Base-by-base conservation (phyloP, 2,797 vertebrate genomes). In the Schizothorax lantsangensis region DNA sequence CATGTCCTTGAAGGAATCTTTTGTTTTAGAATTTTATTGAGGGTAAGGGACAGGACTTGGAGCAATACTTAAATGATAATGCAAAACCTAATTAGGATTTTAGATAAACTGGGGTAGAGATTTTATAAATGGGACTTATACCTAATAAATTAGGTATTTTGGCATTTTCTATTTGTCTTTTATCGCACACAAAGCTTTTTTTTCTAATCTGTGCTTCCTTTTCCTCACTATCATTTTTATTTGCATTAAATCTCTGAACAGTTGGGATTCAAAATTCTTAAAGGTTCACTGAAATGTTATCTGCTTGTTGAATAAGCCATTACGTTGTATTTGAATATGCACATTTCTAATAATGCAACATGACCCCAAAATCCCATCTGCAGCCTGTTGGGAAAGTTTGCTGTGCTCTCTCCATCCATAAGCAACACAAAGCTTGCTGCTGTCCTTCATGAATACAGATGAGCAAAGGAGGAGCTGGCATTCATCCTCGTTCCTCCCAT, bases 81-180 rank as follows among this genome's bases (percentile, higher is more conserved):
- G 49, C 38, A 36, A 88, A 86, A 77, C 88, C 88, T 91, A 91
- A 91, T 91, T 91, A 89, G 69, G 79, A 88, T 88, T 86, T 62
- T 69, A 82, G 84, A 88, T 88, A 17, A 91, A 87, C 78, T 88
- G 82, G 84, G 88, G 79, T 88, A 87, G 59, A 87, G 78, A 81
- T 85, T 84, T 87, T 26, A 45, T 36, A 88, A 84, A 40, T 89
- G 64, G 86, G 23, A 80, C 74, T 71, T n/a, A n/a, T n/a, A n/a
- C n/a, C n/a, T n/a, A n/a, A n/a, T n/a, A 84, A 84, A 86, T 43
- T 0, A 82, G 64, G 77, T 57, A 47, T 88, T 81, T 38, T 74
- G 84, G 77, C 85, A 64, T 59, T 74, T 78, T 57, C 30, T 49
- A 36, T 52, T 85, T 83, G 78, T 66, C 30, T 38, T 74, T 33